These are phyloP conservation scores for Pheucticus melanocephalus DNA, from an alignment of 2,113 vertebrate species.

Conservation along the genomic window DNA sequence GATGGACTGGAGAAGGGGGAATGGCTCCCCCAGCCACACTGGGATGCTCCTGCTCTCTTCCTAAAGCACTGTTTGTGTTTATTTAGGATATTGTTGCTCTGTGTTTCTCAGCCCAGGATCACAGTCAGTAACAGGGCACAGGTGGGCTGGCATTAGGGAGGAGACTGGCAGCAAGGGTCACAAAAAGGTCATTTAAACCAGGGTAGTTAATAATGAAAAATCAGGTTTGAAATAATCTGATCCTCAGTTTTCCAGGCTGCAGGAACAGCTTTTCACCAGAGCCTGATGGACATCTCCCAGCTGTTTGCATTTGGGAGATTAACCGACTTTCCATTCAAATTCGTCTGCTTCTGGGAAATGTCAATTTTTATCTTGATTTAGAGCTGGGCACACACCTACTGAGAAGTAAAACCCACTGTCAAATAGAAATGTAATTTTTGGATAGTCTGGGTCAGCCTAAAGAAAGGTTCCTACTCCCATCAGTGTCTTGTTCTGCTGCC, in stretches of 20 bases:
- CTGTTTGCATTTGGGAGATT: not conserved
- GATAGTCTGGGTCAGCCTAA: not conserved
- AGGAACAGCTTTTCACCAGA: not conserved
- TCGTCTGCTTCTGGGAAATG: not conserved
- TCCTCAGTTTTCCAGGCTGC: not conserved
- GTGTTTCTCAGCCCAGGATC: not conserved
- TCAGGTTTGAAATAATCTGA: not conserved
- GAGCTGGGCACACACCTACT: not conserved
- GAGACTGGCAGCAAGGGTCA: not conserved
- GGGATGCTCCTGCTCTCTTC: not conserved
- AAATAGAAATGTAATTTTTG: not conserved
- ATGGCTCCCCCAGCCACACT: not conserved
- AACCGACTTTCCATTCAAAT: not conserved
- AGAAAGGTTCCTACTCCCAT: not conserved
- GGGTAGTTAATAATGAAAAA: not conserved
- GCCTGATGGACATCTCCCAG: not conserved
- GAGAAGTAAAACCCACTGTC: not conserved
- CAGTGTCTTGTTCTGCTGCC: not conserved
- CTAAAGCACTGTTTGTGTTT: accelerated
- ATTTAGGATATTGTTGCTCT: accelerated
- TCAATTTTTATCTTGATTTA: not conserved
- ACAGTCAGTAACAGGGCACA: not conserved
- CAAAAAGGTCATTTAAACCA: not conserved
- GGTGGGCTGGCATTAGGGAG: not conserved
- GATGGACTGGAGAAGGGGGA: not conserved